A percentile compares a stretch with the other conserved stretches of the same genome.
These are phyloP conservation scores for Pantherophis vulpinus DNA, from an alignment of 2,797 vertebrate genomes.

Conservation along the genomic window DNA sequence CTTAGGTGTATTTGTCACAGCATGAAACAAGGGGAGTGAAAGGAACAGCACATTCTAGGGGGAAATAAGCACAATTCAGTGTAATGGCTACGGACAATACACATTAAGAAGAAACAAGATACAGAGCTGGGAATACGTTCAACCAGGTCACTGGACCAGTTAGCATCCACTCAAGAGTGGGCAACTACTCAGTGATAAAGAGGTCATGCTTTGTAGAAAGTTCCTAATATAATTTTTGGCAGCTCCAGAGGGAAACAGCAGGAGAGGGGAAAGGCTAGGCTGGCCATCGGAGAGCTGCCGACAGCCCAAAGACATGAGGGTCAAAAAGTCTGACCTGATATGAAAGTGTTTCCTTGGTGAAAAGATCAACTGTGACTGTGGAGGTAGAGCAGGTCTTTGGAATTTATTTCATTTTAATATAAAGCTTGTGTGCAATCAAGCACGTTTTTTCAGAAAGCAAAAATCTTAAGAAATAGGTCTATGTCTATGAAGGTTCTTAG, in stretches of 20 bases:
- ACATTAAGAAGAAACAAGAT: neutral
- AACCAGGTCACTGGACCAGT: neutral
- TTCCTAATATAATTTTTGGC: neutral
- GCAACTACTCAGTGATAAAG: neutral
- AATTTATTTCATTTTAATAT: neutral
- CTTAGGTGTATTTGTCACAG: neutral
- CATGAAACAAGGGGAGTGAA: neutral
- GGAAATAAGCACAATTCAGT: neutral
- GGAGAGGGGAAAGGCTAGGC: neutral
- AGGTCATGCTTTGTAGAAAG: neutral
- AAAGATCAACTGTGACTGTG: neutral
- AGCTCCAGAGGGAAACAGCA: neutral
- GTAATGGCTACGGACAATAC: neutral
- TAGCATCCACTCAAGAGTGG: neutral
- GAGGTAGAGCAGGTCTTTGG: neutral
- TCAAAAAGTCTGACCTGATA: neutral
- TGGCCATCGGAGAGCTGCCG: neutral
- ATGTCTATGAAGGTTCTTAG: neutral
- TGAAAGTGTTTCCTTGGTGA: neutral
- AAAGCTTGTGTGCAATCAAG: neutral
- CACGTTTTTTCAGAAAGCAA: neutral
- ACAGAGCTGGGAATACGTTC: neutral
- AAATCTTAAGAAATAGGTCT: neutral
- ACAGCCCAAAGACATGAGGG: neutral
- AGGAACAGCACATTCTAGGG: neutral